Evolutionary conservation across 1,140 invertebrate genomes (phyloP), one percentile per base, ranked within the genome.

Genomic region (Drosophila pruinosa): DNA sequence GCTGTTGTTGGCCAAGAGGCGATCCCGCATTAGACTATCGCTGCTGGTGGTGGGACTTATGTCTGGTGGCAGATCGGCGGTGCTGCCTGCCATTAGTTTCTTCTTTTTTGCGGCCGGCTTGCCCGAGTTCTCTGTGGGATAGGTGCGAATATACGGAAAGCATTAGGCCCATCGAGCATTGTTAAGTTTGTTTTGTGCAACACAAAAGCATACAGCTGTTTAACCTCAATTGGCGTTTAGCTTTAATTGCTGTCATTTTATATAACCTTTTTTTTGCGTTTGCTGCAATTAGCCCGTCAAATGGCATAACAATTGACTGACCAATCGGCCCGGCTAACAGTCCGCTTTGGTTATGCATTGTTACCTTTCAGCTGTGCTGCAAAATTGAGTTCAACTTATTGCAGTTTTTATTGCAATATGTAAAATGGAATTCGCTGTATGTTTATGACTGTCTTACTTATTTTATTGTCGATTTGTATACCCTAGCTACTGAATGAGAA

Each of bases 101-200:
- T 90, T 91, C 65, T 89, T 91, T 48, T 91, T 91, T 24, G 70
- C 73, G 14, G 75, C 58, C 4, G 86, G 73, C 43, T 89, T 91
- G 41, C 70, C 73, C 1, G 79, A 58, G 50, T 64, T 53, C 15
- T 89, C 86, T 89, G 72, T 12, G 56, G 26, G 45, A 34, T 12
- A 14, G 28, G 24, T 6, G 17, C 2, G 45, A 53, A 1, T n/a
- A 43, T 6, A 36, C 4, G 10, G 4, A 31, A 31, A 26, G 6
- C 39, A 48, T 43, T 45, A 54, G 14, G 8, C 8, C 10, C 36
- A 39, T 39, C 14, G 14, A 17, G 2, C 2, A 28, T 3, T 59
- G 59, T 47, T 48, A 6, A n/a, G 31, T 26, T 71, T 75, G 43
- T 38, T 28, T 64, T 48, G 24, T 48, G 6, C n/a, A 38, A 34